A percentile compares a stretch with the other conserved stretches of the same genome.
phyloP scores from a whole-genome alignment of 2,888 invertebrate genomes.

The Apamea epomidion region DNA sequence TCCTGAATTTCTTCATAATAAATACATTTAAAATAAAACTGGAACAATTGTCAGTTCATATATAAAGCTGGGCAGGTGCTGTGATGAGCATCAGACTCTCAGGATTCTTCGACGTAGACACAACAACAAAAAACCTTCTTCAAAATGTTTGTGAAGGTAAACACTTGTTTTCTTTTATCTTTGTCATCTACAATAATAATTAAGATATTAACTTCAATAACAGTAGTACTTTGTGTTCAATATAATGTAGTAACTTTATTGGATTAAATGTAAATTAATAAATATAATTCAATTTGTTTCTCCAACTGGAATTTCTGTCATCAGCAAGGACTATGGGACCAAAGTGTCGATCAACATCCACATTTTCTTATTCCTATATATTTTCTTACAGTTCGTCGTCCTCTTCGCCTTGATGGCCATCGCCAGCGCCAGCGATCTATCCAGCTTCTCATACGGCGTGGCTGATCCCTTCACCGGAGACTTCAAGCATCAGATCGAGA shows the following conservation, averaged over 20 bases:
- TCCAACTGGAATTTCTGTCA: too few relatives aligned
- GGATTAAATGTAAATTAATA: too few relatives aligned
- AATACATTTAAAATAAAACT: slow-evolving; percentile 78
- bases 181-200: neutral
- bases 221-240: neutral
- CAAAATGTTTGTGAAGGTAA: slow-evolving; percentile 88
- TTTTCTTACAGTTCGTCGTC: slow-evolving; percentile 76
- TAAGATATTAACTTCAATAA: neutral
- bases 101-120: slow-evolving; percentile 81
- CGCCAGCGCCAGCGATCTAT: slow-evolving; percentile 74
- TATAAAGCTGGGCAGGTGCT: slow-evolving; percentile 73
- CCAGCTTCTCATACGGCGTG: slow-evolving; percentile 88
- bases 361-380: neutral
- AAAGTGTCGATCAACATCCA: too few relatives aligned
- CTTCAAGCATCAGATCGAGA: slow-evolving; percentile 86
- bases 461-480: slow-evolving; percentile 89
- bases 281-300: neutral
- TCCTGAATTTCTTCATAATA: slow-evolving; percentile 84
- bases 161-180: slow-evolving; percentile 7
- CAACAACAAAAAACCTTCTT: slow-evolving; percentile 69
- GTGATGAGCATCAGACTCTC: slow-evolving; percentile 77
- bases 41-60: slow-evolving; percentile 76
- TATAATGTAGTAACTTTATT: neutral
- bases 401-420: slow-evolving; percentile 76
- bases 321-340: too few relatives aligned